Conservation (phyloP, 1,140 invertebrate species). For the Scaptomyza pallida region DNA sequence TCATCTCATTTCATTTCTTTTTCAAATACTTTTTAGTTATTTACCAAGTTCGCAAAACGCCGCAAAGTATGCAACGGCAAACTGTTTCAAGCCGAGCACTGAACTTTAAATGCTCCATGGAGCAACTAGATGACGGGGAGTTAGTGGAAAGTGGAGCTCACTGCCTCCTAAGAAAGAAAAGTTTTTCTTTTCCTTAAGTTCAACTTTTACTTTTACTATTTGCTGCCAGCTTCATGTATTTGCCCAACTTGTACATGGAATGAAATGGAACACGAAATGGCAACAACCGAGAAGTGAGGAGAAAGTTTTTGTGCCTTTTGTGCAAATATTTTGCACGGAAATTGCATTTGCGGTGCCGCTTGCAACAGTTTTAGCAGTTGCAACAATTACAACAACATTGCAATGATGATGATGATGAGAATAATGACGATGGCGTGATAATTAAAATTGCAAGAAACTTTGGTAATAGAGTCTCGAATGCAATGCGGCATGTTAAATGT, state of each 20-base stretch:
- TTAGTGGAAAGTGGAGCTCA: constrained; percentile 6
- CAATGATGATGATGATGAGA: constrained; percentile 15
- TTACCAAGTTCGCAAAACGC: constrained; percentile 48
- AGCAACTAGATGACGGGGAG: constrained; percentile 2
- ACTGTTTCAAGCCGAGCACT: constrained; percentile 27
- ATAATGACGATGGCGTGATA: constrained; percentile 35
- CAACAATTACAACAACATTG: constrained; percentile 39
- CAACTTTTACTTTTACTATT: constrained; percentile 16
- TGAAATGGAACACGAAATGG: background rate
- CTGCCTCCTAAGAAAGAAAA: constrained; percentile 16
- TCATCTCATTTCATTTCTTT: constrained; percentile 8
- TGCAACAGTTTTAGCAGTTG: constrained; percentile 18
- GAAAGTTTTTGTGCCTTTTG: constrained; percentile 41
- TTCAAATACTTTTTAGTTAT: constrained; percentile 31
- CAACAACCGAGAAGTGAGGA: constrained; percentile 1
- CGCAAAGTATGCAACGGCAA: constrained; percentile 48
- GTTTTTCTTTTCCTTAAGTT: constrained; percentile 22
- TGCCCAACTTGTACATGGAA: constrained; percentile 1
- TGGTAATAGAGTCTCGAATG: constrained; percentile 29
- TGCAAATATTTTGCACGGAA: constrained; percentile 45
- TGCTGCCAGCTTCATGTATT: constrained; percentile 15
- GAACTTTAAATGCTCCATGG: constrained; percentile 20
- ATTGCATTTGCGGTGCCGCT: constrained; percentile 38
- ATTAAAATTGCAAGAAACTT: constrained; percentile 41
- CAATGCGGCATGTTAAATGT: constrained; percentile 42